These are phyloP conservation scores for Malurus leucopterus DNA, from an alignment of 2,797 vertebrate species.

Conservation along the genomic window DNA sequence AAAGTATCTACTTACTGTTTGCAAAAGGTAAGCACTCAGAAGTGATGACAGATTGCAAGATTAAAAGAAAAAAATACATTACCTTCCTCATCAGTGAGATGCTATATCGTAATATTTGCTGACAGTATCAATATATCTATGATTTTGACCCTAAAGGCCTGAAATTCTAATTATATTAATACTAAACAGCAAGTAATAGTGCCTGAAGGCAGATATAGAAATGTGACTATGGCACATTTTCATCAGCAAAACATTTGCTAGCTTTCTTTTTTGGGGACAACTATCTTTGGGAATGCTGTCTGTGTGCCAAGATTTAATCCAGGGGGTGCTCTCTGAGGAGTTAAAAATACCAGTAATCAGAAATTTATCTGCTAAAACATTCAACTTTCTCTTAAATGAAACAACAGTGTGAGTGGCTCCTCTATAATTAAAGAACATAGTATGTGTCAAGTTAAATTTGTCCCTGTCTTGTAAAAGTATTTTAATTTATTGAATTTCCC, in stretches of 20 bases:
- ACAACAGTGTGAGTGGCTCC: conserved; percentile 20
- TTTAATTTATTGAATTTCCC: conserved; percentile 57
- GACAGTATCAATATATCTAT: not conserved
- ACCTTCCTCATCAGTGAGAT: not conserved
- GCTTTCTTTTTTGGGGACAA: not conserved
- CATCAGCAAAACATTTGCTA: conserved; percentile 38
- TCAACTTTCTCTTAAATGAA: conserved; percentile 28
- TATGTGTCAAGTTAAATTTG: conserved; percentile 56
- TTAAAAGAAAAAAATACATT: not conserved
- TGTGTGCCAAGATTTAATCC: conserved; percentile 43
- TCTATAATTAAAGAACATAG: conserved; percentile 57
- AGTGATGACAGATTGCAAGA: not conserved
- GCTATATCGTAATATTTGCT: not conserved
- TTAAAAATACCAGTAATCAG: conserved; percentile 46
- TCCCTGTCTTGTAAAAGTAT: conserved; percentile 57
- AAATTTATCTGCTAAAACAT: conserved; percentile 43
- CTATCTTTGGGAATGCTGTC: conserved; percentile 4
- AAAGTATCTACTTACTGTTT: not conserved
- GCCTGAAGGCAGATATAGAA: not conserved
- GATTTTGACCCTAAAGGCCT: not conserved
- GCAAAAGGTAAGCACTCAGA: not conserved
- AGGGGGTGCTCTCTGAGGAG: conserved; percentile 5
- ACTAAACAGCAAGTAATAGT: not conserved
- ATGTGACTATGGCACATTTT: conserved; percentile 36
- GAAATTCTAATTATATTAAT: conserved; percentile 4